Base-by-base conservation (phyloP, 2,888 invertebrate species). In the Colletes collaris region DNA sequence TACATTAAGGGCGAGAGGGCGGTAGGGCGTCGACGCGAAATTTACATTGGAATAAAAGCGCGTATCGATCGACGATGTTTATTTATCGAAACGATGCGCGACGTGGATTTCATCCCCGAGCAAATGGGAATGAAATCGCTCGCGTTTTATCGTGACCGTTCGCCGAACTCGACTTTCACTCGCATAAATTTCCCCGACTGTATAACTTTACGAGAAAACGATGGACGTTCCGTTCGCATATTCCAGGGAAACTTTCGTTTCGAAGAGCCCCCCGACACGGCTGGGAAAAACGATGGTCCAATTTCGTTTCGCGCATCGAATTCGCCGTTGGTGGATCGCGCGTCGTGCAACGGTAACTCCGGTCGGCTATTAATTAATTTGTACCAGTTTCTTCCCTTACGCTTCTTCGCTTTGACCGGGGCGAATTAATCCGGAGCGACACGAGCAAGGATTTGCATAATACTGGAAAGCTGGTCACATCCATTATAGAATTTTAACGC, bases 101-200 rank as follows among this genome's bases (percentile, higher is more conserved):
- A 19, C 40, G 79, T 11, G 72, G 40, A 68, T 65, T 64, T 72
- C 72, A 68, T 77, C 56, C 44, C 16, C 27, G 55, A 49, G 55
- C 64, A 77, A 76, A 83, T 72, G 59, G 63, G 46, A 65, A 71
- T 50, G 59, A 37, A 70, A 74, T 67, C 56, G 59, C 44, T 58
- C 13, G 55, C 13, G 55, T 84, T 84, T 84, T 76, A 79, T 79
- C 65, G 65, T 58, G 56, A 70, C 62, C 27, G 56, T 63, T 50
- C 66, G 71, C 63, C 65, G 55, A 82, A 64, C 70, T 72, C 70
- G 62, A 77, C 69, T 77, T 82, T 77, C 75, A 35, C 75, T 70
- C 64, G 49, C 75, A 79, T 77, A 79, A 84, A 84, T 82, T 82
- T 69, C 74, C 35, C 35, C n/a, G 52, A 52, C 35, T 19, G 53